Conservation (phyloP, 2,888 invertebrate species). For the Ophion ellenae region DNA sequence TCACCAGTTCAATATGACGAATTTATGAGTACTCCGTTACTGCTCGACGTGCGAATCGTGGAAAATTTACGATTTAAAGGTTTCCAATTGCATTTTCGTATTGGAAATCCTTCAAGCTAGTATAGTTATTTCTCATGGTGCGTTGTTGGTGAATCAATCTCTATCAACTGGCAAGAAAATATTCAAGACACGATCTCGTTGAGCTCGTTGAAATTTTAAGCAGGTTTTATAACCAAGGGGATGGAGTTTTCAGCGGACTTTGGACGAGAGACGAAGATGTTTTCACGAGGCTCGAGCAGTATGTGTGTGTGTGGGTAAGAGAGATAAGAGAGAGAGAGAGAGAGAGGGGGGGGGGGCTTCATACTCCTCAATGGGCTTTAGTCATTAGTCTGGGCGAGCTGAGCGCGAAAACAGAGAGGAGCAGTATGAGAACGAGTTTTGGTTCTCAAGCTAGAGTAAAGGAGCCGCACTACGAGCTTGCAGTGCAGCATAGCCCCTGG, state of each 20-base stretch:
- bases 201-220: slow-evolving; percentile 35
- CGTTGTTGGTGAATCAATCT: background rate
- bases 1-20: background rate
- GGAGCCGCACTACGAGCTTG: background rate
- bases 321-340: background rate
- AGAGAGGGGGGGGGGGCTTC: background rate
- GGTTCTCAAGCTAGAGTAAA: slow-evolving; percentile 32
- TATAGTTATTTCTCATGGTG: background rate
- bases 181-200: slow-evolving; percentile 25
- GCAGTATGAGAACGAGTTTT: slow-evolving; percentile 34
- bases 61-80: too few species aligned
- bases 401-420: background rate
- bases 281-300: background rate
- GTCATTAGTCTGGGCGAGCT: slow-evolving; percentile 27
- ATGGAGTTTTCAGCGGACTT: slow-evolving; percentile 21
- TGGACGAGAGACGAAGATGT: slow-evolving; percentile 5
- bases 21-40: background rate
- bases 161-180: slow-evolving; percentile 1
- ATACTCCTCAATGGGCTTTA: slow-evolving; percentile 17
- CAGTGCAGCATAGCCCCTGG: background rate
- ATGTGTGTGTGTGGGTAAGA: background rate
- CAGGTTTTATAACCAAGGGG: slow-evolving; percentile 11
- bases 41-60: too few species aligned
- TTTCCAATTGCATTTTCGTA: too few species aligned
- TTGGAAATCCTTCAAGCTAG: too few species aligned